These are phyloP conservation scores for Heteropelma amictum DNA, from an alignment of 2,888 invertebrate genomes.

Conservation along the genomic window DNA sequence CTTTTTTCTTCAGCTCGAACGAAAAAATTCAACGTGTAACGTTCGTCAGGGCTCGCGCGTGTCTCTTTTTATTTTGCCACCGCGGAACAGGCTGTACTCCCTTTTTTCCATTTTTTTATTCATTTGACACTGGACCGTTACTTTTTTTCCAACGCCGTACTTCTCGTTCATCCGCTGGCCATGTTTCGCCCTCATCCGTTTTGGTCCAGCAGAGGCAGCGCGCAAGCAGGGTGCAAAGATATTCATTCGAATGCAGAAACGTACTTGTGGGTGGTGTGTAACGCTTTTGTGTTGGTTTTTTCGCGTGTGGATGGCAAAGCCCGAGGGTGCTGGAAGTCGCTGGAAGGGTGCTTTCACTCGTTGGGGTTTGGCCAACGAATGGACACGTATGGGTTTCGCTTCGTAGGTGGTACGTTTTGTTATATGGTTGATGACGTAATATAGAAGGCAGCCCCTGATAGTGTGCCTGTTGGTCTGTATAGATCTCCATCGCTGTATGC, in stretches of 20 bases:
- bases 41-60: background rate
- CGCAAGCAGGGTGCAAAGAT: background rate
- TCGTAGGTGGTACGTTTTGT: too few relatives aligned
- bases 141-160: conserved; percentile 3
- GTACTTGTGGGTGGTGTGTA: too few relatives aligned
- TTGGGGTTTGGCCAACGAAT: conserved; percentile 54
- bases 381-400: conserved; percentile 37
- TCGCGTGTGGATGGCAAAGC: background rate
- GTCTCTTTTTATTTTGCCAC: too few relatives aligned
- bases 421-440: conserved; percentile 19
- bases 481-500: background rate
- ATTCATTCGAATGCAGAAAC: background rate
- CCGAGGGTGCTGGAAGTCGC: background rate
- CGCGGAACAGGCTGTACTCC: background rate
- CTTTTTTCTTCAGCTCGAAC: background rate
- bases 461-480: background rate
- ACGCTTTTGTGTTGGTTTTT: background rate
- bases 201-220: background rate
- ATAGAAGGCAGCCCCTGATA: conserved; percentile 1
- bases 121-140: background rate
- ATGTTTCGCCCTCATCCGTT: conserved; percentile 37
- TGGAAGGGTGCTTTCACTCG: conserved; percentile 27
- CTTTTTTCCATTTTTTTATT: background rate
- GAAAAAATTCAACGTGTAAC: too few relatives aligned
- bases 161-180: background rate